phyloP scores from a whole-genome alignment of 2,113 vertebrate genomes.

The Tichodroma muraria region DNA sequence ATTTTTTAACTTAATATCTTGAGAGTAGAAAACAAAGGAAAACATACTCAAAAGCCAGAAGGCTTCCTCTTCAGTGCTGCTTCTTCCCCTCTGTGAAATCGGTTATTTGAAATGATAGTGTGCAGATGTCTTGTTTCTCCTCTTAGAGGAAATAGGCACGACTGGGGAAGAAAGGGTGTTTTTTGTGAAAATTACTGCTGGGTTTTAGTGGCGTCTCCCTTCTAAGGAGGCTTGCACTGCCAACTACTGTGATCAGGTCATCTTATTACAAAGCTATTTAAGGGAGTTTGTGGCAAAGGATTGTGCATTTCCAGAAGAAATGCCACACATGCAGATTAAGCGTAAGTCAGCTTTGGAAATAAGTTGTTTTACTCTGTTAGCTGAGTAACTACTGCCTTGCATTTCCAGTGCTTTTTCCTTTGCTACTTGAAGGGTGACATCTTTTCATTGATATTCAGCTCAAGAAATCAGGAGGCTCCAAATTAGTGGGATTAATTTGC shows the following conservation, averaged over 20 bases:
- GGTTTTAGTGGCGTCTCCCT: not conserved
- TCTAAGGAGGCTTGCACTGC: not conserved
- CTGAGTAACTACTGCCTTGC: not conserved
- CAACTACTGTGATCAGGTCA: not conserved
- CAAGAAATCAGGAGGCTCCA: not conserved
- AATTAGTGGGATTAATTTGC: not conserved
- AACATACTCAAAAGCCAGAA: not conserved
- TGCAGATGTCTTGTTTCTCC: not conserved
- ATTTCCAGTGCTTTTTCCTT: not conserved
- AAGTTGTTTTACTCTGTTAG: not conserved
- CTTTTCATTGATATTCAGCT: not conserved
- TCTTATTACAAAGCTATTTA: not conserved
- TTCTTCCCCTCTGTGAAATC: not conserved
- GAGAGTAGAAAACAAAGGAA: slow-evolving; percentile 30
- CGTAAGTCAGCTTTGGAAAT: not conserved
- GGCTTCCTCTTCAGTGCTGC: not conserved
- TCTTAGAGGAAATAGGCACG: not conserved
- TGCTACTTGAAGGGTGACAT: not conserved
- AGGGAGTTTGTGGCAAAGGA: not conserved
- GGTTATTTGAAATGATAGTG: not conserved
- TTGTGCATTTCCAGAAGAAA: not conserved
- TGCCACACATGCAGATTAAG: not conserved
- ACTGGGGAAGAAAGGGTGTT: not conserved
- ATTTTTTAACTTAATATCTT: not conserved
- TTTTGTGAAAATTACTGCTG: not conserved